A percentile compares a stretch with the other conserved stretches of the same genome.
Conservation (phyloP, 2,888 invertebrate genomes). For the Cephalotes varians region DNA sequence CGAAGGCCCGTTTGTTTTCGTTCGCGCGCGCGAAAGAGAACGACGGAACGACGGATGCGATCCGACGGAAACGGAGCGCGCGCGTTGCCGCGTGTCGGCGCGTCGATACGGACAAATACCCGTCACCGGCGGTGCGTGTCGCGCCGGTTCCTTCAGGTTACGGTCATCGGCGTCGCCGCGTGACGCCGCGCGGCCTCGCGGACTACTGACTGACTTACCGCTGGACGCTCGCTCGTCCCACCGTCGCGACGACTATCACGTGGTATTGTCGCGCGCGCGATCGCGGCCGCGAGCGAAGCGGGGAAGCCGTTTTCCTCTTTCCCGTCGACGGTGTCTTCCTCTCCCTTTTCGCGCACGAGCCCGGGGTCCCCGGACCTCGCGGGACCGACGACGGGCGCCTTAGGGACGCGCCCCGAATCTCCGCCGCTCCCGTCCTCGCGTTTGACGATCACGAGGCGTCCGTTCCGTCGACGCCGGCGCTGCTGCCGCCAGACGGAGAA, state of each 20-base stretch:
- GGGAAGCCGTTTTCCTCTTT: not conserved
- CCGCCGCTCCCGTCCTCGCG: constrained; percentile 25
- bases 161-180: constrained; percentile 71
- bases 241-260: constrained; percentile 77
- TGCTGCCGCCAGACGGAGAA: constrained; percentile 58
- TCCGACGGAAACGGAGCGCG: not conserved
- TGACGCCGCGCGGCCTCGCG: constrained; percentile 68
- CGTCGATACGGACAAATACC: too few species aligned
- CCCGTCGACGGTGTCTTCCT: not conserved
- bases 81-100: too few species aligned
- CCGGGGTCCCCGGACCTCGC: constrained; percentile 58
- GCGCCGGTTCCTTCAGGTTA: constrained; percentile 69
- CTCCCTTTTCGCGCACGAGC: constrained; percentile 21
- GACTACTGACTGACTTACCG: constrained; percentile 68
- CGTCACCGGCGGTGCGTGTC: not conserved
- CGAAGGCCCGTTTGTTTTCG: not conserved
- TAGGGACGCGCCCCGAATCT: constrained; percentile 51
- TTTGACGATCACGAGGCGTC: constrained; percentile 47
- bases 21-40: not conserved
- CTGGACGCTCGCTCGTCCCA: not conserved
- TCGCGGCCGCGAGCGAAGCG: constrained; percentile 35
- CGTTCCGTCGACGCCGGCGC: constrained; percentile 72
- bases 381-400: constrained; percentile 64
- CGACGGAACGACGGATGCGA: not conserved
- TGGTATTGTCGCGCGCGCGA: constrained; percentile 71